Evolutionary conservation across 1,140 invertebrate genomes (phyloP).

Genomic region (Laodelphax striatellus): DNA sequence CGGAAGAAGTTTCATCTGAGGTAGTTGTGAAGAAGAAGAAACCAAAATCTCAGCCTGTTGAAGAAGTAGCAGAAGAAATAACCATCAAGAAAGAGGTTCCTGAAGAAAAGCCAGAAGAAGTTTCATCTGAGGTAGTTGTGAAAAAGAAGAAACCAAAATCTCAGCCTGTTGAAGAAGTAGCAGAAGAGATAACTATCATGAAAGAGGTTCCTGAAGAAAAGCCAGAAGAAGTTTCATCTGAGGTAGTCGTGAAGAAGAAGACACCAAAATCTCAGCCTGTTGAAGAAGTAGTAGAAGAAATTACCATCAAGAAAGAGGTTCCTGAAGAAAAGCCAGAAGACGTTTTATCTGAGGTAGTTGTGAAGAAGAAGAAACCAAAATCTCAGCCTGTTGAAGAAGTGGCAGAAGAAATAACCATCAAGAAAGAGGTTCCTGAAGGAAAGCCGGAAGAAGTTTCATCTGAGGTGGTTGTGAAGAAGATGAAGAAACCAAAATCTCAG

Average conservation of each 20-base stretch:
- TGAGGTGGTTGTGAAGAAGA: slow-evolving; percentile 26
- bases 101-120: slow-evolving; percentile 24
- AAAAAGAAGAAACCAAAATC: slow-evolving; percentile 24
- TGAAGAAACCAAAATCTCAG: slow-evolving; percentile 24
- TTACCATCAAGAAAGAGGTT: slow-evolving; percentile 30
- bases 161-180: slow-evolving; percentile 29
- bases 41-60: slow-evolving; percentile 23
- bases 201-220: slow-evolving; percentile 26
- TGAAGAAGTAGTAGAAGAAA: slow-evolving; percentile 34
- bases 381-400: slow-evolving; percentile 22
- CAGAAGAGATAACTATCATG: slow-evolving; percentile 35
- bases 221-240: slow-evolving; percentile 15
- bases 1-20: slow-evolving; percentile 9
- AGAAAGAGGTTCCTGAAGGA: slow-evolving; percentile 22
- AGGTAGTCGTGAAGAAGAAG: slow-evolving; percentile 31
- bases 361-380: slow-evolving; percentile 27
- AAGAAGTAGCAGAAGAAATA: slow-evolving; percentile 35
- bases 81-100: slow-evolving; percentile 29
- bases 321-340: slow-evolving; percentile 28
- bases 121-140: slow-evolving; percentile 6
- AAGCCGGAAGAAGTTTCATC: slow-evolving; percentile 27
- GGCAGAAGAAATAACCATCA: slow-evolving; percentile 25
- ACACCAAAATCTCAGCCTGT: slow-evolving; percentile 25
- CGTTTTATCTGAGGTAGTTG: slow-evolving; percentile 31
- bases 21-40: slow-evolving; percentile 17